Conservation (phyloP, 2,113 vertebrate genomes). For the Lanius collurio region DNA sequence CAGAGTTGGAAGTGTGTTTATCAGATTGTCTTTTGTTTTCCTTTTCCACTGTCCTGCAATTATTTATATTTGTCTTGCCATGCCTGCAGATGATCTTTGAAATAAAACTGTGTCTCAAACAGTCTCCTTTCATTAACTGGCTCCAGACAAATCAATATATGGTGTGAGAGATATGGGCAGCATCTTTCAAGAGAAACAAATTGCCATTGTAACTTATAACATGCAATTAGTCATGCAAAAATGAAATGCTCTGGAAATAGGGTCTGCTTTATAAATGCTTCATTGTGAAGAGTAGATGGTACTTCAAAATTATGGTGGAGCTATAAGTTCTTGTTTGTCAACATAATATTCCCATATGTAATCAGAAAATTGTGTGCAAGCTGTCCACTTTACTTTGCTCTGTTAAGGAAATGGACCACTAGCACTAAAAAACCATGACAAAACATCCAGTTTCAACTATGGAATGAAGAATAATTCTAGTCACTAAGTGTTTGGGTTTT, state of each 20-base stretch:
- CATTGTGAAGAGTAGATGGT: neutral
- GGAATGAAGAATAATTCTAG: neutral
- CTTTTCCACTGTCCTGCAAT: neutral
- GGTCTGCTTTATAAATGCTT: neutral
- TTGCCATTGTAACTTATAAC: neutral
- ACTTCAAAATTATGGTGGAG: slow-evolving; percentile 21
- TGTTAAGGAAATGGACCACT: slow-evolving; percentile 6
- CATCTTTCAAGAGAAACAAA: slow-evolving; percentile 11
- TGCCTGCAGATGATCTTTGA: neutral
- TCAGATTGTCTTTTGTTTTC: neutral
- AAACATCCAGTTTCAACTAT: neutral
- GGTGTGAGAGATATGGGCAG: neutral
- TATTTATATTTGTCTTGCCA: neutral
- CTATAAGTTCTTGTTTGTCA: slow-evolving; percentile 47
- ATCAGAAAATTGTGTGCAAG: neutral
- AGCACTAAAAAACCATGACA: neutral
- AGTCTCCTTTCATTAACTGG: neutral
- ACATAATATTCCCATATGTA: slow-evolving; percentile 22
- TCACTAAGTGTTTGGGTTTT: neutral
- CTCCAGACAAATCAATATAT: slow-evolving; percentile 19
- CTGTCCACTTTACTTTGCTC: neutral
- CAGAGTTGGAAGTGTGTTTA: neutral
- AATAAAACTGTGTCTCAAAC: neutral
- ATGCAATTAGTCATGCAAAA: slow-evolving; percentile 43
- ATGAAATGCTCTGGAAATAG: slow-evolving; percentile 12